Percentiles rank a stretch among this genome's conserved stretches.
Evolutionary conservation across 2,113 vertebrate species (phyloP).

Genomic region (Ophthalmolycus amberensis): DNA sequence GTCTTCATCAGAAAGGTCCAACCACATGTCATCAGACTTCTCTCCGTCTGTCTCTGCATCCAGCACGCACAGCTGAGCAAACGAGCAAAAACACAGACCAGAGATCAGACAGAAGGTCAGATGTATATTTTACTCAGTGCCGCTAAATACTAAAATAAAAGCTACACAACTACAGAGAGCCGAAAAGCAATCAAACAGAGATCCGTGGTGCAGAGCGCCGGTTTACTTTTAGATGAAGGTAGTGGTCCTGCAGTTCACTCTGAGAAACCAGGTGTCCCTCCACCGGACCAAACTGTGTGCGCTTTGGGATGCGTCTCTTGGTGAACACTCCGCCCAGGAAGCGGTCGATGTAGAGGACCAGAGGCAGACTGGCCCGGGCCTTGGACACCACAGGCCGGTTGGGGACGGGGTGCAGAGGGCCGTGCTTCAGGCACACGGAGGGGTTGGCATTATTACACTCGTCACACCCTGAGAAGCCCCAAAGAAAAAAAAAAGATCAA

Average conservation of each 20-base stretch:
- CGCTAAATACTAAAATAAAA: background rate
- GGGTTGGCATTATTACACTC: constrained; percentile 93
- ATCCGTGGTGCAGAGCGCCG: background rate
- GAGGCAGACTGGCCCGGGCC: constrained; percentile 93
- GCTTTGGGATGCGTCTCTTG: constrained; percentile 95
- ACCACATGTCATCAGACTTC: constrained; percentile 90
- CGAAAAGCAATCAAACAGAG: background rate
- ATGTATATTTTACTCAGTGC: background rate
- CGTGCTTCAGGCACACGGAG: constrained; percentile 91
- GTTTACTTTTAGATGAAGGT: constrained; percentile 93
- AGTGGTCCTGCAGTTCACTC: constrained; percentile 89
- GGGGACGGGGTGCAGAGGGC: constrained; percentile 93
- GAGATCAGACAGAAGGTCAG: background rate
- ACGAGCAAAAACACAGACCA: background rate
- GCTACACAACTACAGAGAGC: background rate
- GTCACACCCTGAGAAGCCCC: constrained; percentile 90
- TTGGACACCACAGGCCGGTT: constrained; percentile 94
- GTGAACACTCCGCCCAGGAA: constrained; percentile 95
- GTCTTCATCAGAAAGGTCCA: constrained; percentile 95
- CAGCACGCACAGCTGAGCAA: constrained; percentile 88
- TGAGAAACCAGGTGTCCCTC: constrained; percentile 92
- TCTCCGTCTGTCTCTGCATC: constrained; percentile 87
- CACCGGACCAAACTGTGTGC: constrained; percentile 96
- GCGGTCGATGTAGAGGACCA: constrained; percentile 94
- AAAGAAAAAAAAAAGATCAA: background rate